Conservation (phyloP, 1,140 invertebrate species). For the Nasonia longicornis region DNA sequence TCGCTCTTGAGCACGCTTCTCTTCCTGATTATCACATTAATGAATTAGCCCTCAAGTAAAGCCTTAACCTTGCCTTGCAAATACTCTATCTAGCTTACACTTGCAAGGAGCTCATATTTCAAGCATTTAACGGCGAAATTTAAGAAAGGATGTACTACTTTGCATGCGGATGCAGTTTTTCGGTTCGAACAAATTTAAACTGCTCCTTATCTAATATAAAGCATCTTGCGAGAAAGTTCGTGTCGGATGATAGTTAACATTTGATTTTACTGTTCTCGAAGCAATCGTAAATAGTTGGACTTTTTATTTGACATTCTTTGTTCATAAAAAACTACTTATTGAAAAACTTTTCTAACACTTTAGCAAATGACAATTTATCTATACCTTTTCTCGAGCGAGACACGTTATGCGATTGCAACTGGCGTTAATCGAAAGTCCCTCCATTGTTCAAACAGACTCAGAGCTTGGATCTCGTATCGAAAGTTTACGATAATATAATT, state of each 20-base stretch:
- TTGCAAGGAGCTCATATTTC: not conserved
- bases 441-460: conserved; percentile 35
- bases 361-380: not conserved
- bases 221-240: too few relatives aligned
- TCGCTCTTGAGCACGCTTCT: conserved; percentile 73
- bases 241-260: too few relatives aligned
- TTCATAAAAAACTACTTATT: not conserved
- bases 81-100: conserved; percentile 19
- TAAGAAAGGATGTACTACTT: not conserved
- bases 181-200: too few relatives aligned
- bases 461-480: not conserved
- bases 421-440: conserved; percentile 47
- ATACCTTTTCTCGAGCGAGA: conserved; percentile 51
- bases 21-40: conserved; percentile 67
- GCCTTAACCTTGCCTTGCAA: conserved; percentile 39
- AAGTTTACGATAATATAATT: too few relatives aligned
- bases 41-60: conserved; percentile 43
- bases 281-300: too few relatives aligned
- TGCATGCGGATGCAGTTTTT: not conserved
- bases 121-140: not conserved
- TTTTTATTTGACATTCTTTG: conserved; percentile 7
- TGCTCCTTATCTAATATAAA: too few relatives aligned
- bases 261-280: too few relatives aligned
- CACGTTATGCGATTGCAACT: conserved; percentile 28
- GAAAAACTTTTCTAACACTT: too few relatives aligned